Percentiles rank a stretch among this genome's conserved stretches.
These are phyloP conservation scores for Temnothorax rugatulus DNA, from an alignment of 2,888 invertebrate species.

Conservation along the genomic window DNA sequence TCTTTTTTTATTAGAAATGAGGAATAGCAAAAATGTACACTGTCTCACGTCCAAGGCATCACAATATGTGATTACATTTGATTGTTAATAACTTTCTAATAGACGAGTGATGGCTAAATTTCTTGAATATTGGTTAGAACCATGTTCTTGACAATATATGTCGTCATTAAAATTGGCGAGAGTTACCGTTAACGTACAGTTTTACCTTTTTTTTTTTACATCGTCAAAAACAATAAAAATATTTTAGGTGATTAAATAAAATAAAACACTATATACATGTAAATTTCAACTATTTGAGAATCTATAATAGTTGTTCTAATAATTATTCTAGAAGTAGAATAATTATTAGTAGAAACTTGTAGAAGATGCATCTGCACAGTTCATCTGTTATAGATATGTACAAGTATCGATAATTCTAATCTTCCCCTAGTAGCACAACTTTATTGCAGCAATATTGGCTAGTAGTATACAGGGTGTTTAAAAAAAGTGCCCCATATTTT, in stretches of 20 bases:
- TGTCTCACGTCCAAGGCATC: no score
- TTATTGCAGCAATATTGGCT: no score
- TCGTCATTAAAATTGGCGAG: no score
- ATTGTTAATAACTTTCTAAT: no score
- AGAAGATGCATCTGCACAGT: neutral
- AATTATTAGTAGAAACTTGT: neutral
- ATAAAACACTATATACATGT: no score
- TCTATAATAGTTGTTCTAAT: neutral
- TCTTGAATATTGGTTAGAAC: no score
- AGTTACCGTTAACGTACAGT: no score
- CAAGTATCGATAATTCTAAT: neutral
- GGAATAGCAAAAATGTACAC: neutral
- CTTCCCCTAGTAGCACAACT: neutral
- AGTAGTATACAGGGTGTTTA: no score
- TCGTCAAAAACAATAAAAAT: neutral
- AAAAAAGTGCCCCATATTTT: no score
- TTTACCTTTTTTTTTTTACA: neutral
- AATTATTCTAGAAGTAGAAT: neutral
- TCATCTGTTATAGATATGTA: neutral
- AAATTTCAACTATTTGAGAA: neutral
- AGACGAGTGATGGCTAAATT: no score
- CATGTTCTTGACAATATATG: no score
- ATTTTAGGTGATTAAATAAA: neutral
- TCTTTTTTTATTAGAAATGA: neutral
- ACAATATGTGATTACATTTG: no score